phyloP scores from a whole-genome alignment of 2,797 vertebrate genomes.

The Sebastes oblongus region DNA sequence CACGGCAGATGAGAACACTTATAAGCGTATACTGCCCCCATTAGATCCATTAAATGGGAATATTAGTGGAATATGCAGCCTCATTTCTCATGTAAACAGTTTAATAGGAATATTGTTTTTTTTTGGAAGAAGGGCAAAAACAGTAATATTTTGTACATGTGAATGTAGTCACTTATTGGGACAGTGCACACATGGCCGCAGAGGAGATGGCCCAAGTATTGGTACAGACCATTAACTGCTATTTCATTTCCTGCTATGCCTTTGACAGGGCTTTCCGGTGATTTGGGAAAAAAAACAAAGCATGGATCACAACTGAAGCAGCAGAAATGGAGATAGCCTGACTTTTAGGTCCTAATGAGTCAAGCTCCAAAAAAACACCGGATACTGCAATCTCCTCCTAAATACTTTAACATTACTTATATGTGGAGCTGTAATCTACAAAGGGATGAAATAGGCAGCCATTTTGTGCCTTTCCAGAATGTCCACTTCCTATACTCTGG shows the following conservation, averaged over 20 bases:
- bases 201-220: background rate
- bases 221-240: background rate
- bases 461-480: constrained; percentile 21
- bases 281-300: background rate
- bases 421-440: background rate
- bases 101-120: background rate
- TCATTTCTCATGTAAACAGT: background rate
- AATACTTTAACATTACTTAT: background rate
- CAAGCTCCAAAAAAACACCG: background rate
- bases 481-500: constrained; percentile 5
- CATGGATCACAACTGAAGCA: background rate
- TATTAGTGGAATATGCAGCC: background rate
- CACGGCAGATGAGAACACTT: too few species aligned
- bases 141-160: background rate
- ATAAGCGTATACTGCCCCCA: too few species aligned
- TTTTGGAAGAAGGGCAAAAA: background rate
- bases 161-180: too few species aligned
- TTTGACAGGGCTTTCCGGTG: background rate
- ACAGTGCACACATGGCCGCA: background rate
- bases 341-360: background rate
- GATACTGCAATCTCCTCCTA: background rate
- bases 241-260: background rate
- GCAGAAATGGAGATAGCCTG: background rate
- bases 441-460: constrained; percentile 9
- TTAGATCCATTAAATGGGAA: background rate